Percentiles rank a stretch among this genome's conserved stretches.
Evolutionary conservation across 2,113 vertebrate species (phyloP).

Genomic region (Alosa alosa): DNA sequence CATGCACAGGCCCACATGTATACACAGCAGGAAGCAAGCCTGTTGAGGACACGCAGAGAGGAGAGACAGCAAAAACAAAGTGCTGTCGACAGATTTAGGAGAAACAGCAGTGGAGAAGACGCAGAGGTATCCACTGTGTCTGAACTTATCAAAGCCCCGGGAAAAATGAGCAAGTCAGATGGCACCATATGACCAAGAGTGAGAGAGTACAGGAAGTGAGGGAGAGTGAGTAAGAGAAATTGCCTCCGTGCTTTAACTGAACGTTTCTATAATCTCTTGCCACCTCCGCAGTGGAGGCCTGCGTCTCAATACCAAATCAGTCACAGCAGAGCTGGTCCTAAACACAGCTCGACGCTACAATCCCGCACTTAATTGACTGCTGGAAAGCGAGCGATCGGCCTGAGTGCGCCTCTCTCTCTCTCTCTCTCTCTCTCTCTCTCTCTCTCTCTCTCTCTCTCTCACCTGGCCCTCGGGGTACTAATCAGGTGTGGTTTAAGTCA

Average conservation of each 20-base stretch:
- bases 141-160: constrained; percentile 61
- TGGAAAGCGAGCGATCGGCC: neutral
- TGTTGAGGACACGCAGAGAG: constrained; percentile 63
- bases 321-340: constrained; percentile 5
- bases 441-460: neutral
- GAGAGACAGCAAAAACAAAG: constrained; percentile 67
- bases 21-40: constrained; percentile 64
- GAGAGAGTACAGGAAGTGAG: neutral
- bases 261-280: neutral
- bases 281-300: neutral
- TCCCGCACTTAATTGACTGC: neutral
- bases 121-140: constrained; percentile 61
- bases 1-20: constrained; percentile 2
- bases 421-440: neutral
- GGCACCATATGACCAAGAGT: constrained; percentile 54
- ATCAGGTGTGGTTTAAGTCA: neutral
- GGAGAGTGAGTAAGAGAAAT: neutral
- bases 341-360: neutral
- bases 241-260: neutral
- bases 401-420: neutral
- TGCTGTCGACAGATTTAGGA: constrained; percentile 70
- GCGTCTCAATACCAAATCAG: neutral
- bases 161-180: constrained; percentile 52
- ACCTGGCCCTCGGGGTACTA: neutral
- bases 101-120: constrained; percentile 67